Percentiles rank a stretch among this genome's conserved stretches.
Conservation (phyloP, 2,113 vertebrate genomes). For the Prietella phreatophila region DNA sequence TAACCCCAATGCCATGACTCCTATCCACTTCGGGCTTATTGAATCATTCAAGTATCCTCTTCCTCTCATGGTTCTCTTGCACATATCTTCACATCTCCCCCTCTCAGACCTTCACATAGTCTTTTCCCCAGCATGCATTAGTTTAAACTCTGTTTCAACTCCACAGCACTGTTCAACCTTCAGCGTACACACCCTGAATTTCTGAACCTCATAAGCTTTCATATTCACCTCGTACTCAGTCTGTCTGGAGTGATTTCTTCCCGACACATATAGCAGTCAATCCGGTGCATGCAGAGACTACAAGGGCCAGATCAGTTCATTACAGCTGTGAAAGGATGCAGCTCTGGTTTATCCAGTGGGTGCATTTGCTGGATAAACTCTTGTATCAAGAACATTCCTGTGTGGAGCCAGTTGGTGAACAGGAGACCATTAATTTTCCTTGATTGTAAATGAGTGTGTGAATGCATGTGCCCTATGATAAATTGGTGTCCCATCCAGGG, state of each 20-base stretch:
- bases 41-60: background rate
- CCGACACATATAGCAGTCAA: background rate
- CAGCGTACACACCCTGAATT: background rate
- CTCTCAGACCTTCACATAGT: background rate
- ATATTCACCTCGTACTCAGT: background rate
- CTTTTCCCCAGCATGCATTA: background rate
- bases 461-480: background rate
- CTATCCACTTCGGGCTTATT: background rate
- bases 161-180: background rate
- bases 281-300: background rate
- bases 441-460: no score
- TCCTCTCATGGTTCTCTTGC: background rate
- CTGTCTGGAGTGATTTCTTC: background rate
- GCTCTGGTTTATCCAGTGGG: background rate
- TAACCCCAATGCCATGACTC: background rate
- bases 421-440: background rate
- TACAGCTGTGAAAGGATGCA: background rate
- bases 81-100: background rate
- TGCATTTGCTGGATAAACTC: background rate
- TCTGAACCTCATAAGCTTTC: background rate
- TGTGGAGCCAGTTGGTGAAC: background rate
- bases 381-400: background rate
- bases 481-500: background rate
- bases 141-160: background rate
- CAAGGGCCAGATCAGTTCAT: constrained; percentile 7